Conservation (phyloP, 2,888 invertebrate species). For the Brachyptera putata region DNA sequence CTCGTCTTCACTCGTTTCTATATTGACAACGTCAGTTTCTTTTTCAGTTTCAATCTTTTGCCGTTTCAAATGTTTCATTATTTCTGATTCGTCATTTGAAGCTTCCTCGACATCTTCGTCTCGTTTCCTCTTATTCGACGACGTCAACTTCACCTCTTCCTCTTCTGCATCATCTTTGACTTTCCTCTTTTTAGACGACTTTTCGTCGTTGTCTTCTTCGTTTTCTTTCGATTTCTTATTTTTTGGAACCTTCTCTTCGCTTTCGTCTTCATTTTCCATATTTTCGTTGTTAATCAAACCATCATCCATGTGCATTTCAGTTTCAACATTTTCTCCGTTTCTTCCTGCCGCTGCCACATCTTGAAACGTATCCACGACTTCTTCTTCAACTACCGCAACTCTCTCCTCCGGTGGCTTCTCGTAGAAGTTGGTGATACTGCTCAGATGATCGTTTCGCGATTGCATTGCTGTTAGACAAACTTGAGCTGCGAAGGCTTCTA, state of each 20-base stretch:
- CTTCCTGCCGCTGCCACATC: neutral
- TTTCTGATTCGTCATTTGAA: neutral
- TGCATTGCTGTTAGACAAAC: slow-evolving; percentile 66
- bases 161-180: slow-evolving; percentile 21
- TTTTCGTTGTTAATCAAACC: neutral
- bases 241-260: neutral
- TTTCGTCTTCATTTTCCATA: neutral
- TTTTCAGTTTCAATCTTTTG: neutral
- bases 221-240: slow-evolving; percentile 20
- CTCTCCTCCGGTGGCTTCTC: neutral
- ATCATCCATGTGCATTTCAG: neutral
- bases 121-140: neutral
- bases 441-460: slow-evolving; percentile 65
- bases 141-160: neutral
- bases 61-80: neutral
- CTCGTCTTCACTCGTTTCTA: neutral
- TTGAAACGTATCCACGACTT: neutral
- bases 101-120: slow-evolving; percentile 4
- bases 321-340: neutral
- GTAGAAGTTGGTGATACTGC: slow-evolving; percentile 56
- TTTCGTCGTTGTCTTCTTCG: neutral
- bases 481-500: slow-evolving; percentile 67
- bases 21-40: neutral
- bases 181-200: slow-evolving; percentile 6
- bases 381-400: neutral